These are phyloP conservation scores for Drosophila malerkotliana DNA, from an alignment of 1,140 invertebrate genomes.

Conservation along the genomic window DNA sequence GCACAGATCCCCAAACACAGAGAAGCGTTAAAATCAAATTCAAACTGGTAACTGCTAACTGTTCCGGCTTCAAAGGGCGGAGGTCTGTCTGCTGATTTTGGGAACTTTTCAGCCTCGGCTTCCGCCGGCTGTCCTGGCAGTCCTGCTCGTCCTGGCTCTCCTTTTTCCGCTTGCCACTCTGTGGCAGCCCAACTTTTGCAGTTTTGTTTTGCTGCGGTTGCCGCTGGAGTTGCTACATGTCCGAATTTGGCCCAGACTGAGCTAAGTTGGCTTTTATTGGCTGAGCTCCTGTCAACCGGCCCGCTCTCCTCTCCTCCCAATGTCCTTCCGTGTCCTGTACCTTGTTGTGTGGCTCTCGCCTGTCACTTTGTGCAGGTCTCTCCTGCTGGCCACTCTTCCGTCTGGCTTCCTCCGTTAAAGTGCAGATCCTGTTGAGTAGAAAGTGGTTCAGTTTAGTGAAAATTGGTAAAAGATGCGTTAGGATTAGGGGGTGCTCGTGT, in stretches of 20 bases:
- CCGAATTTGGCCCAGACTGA: constrained; percentile 38
- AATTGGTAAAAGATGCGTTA: constrained; percentile 18
- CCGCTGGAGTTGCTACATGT: constrained; percentile 42
- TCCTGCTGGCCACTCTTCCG: constrained; percentile 8
- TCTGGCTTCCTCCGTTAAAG: constrained; percentile 14
- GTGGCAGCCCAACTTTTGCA: constrained; percentile 53
- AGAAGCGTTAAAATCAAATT: constrained; percentile 76
- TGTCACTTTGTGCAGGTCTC: constrained; percentile 31
- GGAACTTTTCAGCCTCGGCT: constrained; percentile 61
- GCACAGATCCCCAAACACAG: constrained; percentile 9
- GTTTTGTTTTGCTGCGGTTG: constrained; percentile 68
- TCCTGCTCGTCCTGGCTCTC: background rate
- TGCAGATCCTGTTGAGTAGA: constrained; percentile 72
- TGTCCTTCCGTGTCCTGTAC: constrained; percentile 14
- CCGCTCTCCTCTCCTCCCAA: background rate
- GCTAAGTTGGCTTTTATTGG: constrained; percentile 68
- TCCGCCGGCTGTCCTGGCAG: constrained; percentile 7
- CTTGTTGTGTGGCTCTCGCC: constrained; percentile 42
- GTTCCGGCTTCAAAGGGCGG: constrained; percentile 36
- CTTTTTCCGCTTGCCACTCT: constrained; percentile 2
- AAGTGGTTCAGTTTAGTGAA: constrained; percentile 75
- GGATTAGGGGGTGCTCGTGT: constrained; percentile 5
- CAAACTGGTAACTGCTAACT: constrained; percentile 65
- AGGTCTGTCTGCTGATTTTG: constrained; percentile 62
- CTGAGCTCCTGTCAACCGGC: constrained; percentile 43